Evolutionary conservation across 2,113 vertebrate genomes (phyloP).

Genomic region (Hypomesus transpacificus): DNA sequence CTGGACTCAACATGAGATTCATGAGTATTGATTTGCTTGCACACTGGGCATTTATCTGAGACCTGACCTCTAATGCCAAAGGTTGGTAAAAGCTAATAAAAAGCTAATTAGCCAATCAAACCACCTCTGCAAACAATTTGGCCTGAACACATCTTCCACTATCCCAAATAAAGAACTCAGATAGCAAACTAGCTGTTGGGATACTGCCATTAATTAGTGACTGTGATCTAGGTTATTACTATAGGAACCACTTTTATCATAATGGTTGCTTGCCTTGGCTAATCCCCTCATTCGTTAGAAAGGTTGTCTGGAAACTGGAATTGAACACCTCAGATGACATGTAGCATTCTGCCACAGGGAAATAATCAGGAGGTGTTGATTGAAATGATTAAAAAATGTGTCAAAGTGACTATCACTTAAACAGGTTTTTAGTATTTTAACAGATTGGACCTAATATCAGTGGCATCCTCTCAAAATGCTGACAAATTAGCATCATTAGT

Average conservation of each 20-base stretch:
- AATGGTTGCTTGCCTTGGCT: constrained; percentile 32
- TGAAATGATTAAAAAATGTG: neutral
- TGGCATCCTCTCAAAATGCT: constrained; percentile 41
- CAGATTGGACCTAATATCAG: constrained; percentile 25
- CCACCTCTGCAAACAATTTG: constrained; percentile 47
- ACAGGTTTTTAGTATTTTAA: constrained; percentile 22
- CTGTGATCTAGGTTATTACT: neutral
- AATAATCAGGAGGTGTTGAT: neutral
- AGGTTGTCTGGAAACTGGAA: constrained; percentile 24
- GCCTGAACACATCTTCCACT: constrained; percentile 28
- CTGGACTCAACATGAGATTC: constrained; percentile 37
- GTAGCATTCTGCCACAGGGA: neutral
- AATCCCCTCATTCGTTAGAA: constrained; percentile 32
- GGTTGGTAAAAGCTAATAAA: constrained; percentile 57
- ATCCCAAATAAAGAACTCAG: constrained; percentile 22
- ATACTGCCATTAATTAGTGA: constrained; percentile 36
- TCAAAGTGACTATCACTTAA: constrained; percentile 2
- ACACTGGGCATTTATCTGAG: constrained; percentile 41
- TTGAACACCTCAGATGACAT: neutral
- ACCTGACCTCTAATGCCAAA: constrained; percentile 55
- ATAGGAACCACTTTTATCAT: constrained; percentile 16
- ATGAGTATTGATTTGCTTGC: constrained; percentile 56
- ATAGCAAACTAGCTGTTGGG: constrained; percentile 8
- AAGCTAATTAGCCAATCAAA: constrained; percentile 57
- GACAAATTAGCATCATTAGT: constrained; percentile 34